Base-by-base conservation (phyloP, 2,797 vertebrate genomes). In the Merluccius polli region DNA sequence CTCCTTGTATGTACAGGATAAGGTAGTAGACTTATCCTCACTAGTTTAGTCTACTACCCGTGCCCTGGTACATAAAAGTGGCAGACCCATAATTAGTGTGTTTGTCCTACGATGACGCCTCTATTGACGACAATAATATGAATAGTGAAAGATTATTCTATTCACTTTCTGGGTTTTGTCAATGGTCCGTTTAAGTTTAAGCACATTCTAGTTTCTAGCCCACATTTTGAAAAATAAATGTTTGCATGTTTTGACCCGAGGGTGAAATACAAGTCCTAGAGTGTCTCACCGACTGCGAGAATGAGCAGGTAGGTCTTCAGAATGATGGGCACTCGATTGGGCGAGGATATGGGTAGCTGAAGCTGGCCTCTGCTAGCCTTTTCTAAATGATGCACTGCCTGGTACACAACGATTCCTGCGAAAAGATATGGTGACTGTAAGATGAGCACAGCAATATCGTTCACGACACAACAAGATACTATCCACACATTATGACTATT, bases 391-490 rank as follows among this genome's bases (percentile, higher is more conserved):
- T 90, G 93, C 82, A 96, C 81, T 0, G 94, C 95, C 79, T 95
- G 92, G 78, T 91, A 95, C 69, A 98, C 84, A 2, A 93, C 93
- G 80, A 96, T 87, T 71, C 92, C 97, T 99, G 90, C n/a, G 78
- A 48, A 48, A 69, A 77, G 78, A 27, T 4, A 11, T n/a, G 59
- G 59, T 9, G 6, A 18, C 31, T 65, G n/a, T 18, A 30, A 18
- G 16, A 18, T 18, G 0, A 69, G 15, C 31, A 69, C 67, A 6
- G 15, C 31, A 29, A 16, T 15, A 2, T 24, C 44, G n/a, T n/a
- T n/a, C n/a, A n/a, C n/a, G n/a, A n/a, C 52, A 24, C 52, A 24
- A 9, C 52, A 12, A 3, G 27, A 65, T 27, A 65, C 59, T 27
- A 27, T 65, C 59, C 10, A 12, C 3, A 65, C 8, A 65, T 27